Evolutionary conservation across 2,888 invertebrate species (phyloP), one percentile per base, ranked within the genome.

Genomic region (Synergus umbraculus): DNA sequence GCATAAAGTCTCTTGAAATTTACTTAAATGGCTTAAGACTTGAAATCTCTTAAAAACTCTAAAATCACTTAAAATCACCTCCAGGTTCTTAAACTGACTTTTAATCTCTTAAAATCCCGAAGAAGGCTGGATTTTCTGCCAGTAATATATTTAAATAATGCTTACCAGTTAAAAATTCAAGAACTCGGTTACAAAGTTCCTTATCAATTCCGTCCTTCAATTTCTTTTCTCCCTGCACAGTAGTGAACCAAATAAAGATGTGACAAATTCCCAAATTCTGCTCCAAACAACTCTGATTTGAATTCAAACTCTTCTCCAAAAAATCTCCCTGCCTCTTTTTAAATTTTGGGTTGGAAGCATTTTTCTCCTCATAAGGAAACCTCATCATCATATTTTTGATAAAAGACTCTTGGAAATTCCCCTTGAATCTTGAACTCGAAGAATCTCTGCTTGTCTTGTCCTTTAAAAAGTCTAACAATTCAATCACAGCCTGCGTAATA

Each of bases 401-500:
- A 86, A 95, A 95, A 64, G 91, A 89, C 15, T 92, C 92, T 0
- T 93, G 92, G 85, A 94, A 95, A 82, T 93, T 93, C 63, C 92
- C 91, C 10, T 93, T 91, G 87, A 95, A 94, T 90, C 93, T 91
- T n/a, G 87, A 87, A 82, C 93, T 89, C 46, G 85, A 85, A 29
- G 82, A 83, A 41, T 79, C 79, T 69, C 82, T 82, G 7, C 81
- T 77, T 15, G 58, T 79, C 43, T 87, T 83, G 0, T 80, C 78
- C 80, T 88, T 88, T 22, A 90, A 78, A 60, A 88, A 79, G 29
- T 92, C 90, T n/a, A 93, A 90, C 15, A 93, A 90, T 12, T 93
- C 92, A 93, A 94, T 94, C n/a, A 96, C 90, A 76, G 95, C 92
- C 77, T 93, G 93, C 76, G 96, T 93, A 2, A 96, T 95, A 84